Evolutionary conservation across 30 jellyfish, hydroid and myxozoan genomes (phyloP), one percentile per base, ranked within the genome.

Genomic region (Catostylus mosaicus): DNA sequence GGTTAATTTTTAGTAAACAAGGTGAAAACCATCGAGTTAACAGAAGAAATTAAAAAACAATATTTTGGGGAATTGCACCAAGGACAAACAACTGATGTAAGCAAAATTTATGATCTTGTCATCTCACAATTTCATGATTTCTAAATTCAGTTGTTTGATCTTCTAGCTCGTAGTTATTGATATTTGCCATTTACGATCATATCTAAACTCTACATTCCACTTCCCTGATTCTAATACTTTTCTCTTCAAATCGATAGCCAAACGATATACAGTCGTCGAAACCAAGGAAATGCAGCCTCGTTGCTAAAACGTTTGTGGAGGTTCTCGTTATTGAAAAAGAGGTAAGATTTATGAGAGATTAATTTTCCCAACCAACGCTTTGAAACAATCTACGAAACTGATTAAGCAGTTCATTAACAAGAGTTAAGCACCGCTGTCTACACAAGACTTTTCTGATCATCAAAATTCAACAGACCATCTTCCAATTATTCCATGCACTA

Each of bases 41-140:
- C 96, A 4, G 85, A 46, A 20, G 96, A 89, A 20, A 71, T 87
- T 7, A 68, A 63, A 60, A 87, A 87, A 77, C 86, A 62, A 29
- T 87, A 87, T 59, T 71, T 76, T 77, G 91, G 86, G 23, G 91
- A 87, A 31, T 40, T 87, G n/a, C 78, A 60, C 26, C 90, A 87
- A 77, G 96, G 96, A 30, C 23, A 57, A 26, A 48, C 86, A 11
- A 87, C 96, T 30, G 96, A 87, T 60, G 91, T 87, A 59, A 52
- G 92, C 30, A 10, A 18, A 5, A 0, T 30, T 31, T 1, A n/a
- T 67, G 57, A 67, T 16, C n/a, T n/a, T n/a, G n/a, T n/a, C n/a
- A n/a, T n/a, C n/a, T 24, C n/a, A n/a, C n/a, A n/a, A n/a, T n/a
- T n/a, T n/a, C n/a, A n/a, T n/a, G n/a, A n/a, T n/a, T n/a, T n/a